Percentiles rank a stretch among this genome's conserved stretches.
Evolutionary conservation across 1,140 invertebrate genomes (phyloP).

Genomic region (Chironomus tepperi): DNA sequence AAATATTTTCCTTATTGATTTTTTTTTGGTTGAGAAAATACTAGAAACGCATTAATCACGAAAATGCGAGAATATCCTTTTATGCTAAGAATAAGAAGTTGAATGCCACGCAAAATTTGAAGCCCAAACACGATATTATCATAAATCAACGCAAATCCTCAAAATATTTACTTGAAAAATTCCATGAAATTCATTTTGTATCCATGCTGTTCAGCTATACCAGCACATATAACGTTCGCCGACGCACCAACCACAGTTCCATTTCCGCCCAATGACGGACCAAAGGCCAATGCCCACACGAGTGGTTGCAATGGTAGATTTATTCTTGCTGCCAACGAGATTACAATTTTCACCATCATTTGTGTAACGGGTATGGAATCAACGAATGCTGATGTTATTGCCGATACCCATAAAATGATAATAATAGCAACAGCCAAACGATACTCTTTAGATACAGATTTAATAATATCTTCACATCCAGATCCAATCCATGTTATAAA

Average conservation of each 20-base stretch:
- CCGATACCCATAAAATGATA: conserved; percentile 58
- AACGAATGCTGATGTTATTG: conserved; percentile 59
- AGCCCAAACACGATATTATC: too few species aligned
- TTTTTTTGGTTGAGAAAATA: too few species aligned
- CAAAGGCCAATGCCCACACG: conserved; percentile 60
- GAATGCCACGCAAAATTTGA: too few species aligned
- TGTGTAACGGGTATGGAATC: conserved; percentile 69
- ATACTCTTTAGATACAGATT: conserved; percentile 48
- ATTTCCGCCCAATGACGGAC: conserved; percentile 63
- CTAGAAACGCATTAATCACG: too few species aligned
- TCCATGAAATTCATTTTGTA: conserved; percentile 61
- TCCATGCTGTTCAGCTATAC: conserved; percentile 67
- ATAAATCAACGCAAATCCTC: background rate
- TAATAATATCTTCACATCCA: conserved; percentile 54
- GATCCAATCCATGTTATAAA: conserved; percentile 62
- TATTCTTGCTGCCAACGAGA: conserved; percentile 46
- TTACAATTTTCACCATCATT: conserved; percentile 63
- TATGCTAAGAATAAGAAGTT: too few species aligned
- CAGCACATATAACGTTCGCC: conserved; percentile 66
- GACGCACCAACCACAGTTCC: conserved; percentile 66
- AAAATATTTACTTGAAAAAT: conserved; percentile 50
- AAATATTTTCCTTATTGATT: too few species aligned
- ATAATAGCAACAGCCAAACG: conserved; percentile 54
- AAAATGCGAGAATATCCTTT: too few species aligned
- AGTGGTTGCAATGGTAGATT: conserved; percentile 53